phyloP scores from a whole-genome alignment of 1,140 invertebrate genomes.

The Chironomus striatipennis region DNA sequence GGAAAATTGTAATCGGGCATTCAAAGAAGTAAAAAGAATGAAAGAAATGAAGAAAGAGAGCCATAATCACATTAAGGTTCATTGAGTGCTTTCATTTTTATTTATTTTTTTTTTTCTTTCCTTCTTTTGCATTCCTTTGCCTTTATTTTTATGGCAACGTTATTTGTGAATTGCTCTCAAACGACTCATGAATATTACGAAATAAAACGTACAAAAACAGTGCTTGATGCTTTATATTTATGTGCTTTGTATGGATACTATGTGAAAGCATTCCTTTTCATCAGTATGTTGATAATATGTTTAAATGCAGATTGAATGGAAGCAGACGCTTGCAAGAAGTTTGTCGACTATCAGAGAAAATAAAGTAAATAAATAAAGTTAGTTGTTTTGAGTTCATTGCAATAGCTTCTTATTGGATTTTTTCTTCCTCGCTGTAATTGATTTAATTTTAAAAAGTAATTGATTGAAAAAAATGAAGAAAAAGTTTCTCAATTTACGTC shows the following conservation, averaged over 20 bases:
- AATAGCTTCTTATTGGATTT: too few relatives aligned
- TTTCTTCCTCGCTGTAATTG: too few relatives aligned
- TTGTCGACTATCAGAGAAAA: too few relatives aligned
- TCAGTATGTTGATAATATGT: too few relatives aligned
- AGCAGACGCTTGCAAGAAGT: too few relatives aligned
- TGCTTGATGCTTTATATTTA: background rate
- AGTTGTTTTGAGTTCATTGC: too few relatives aligned
- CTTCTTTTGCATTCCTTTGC: background rate
- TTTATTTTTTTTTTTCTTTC: background rate
- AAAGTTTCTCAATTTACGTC: too few relatives aligned
- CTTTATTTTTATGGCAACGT: background rate
- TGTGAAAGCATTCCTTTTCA: too few relatives aligned
- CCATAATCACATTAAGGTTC: constrained; percentile 3
- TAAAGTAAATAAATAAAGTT: too few relatives aligned
- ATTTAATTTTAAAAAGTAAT: too few relatives aligned
- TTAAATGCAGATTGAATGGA: too few relatives aligned
- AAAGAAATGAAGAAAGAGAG: background rate
- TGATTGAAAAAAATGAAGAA: too few relatives aligned
- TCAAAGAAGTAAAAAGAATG: background rate
- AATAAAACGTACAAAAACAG: background rate
- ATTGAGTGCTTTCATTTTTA: background rate
- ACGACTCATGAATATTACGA: background rate
- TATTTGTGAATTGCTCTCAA: constrained; percentile 20
- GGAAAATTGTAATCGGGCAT: background rate
- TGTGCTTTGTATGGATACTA: background rate